These are phyloP conservation scores for Setipinna tenuifilis DNA, from an alignment of 2,797 vertebrate genomes.

Conservation along the genomic window DNA sequence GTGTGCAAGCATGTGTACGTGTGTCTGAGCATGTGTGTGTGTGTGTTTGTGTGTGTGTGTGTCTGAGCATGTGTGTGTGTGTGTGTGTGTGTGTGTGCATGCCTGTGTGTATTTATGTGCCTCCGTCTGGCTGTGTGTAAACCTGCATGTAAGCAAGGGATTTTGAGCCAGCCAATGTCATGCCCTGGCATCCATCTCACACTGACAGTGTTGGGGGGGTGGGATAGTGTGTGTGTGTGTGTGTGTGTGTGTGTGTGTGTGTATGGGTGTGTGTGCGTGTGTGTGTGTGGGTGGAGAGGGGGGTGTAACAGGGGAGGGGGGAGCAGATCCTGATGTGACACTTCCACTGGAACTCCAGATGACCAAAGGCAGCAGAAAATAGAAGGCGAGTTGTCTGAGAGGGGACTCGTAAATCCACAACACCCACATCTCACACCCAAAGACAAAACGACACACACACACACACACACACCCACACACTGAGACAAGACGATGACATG, in stretches of 20 bases:
- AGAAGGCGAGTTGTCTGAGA: constrained; percentile 26
- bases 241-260: too few species aligned
- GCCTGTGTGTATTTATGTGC: not conserved
- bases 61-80: not conserved
- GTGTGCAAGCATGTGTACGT: too few species aligned
- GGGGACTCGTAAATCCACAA: constrained; percentile 14
- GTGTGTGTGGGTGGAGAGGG: not conserved
- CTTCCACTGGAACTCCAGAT: constrained; percentile 28
- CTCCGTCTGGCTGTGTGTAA: constrained; percentile 17
- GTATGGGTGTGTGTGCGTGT: too few species aligned
- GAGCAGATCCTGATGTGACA: constrained; percentile 48
- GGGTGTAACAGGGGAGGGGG: constrained; percentile 24
- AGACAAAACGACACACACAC: constrained; percentile 3
- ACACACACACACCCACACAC: not conserved
- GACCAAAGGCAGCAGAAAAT: constrained; percentile 18
- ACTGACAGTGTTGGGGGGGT: constrained; percentile 34
- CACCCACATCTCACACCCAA: not conserved
- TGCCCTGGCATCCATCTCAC: constrained; percentile 43
- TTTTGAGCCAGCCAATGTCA: constrained; percentile 48
- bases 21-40: too few species aligned
- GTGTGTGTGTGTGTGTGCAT: not conserved
- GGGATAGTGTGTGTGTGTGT: too few species aligned
- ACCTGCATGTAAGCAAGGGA: constrained; percentile 35
- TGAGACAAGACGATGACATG: not conserved
- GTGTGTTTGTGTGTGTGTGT: constrained; percentile 1